Evolutionary conservation across 2,888 invertebrate genomes (phyloP).

Genomic region (Apocheima hispidaria): DNA sequence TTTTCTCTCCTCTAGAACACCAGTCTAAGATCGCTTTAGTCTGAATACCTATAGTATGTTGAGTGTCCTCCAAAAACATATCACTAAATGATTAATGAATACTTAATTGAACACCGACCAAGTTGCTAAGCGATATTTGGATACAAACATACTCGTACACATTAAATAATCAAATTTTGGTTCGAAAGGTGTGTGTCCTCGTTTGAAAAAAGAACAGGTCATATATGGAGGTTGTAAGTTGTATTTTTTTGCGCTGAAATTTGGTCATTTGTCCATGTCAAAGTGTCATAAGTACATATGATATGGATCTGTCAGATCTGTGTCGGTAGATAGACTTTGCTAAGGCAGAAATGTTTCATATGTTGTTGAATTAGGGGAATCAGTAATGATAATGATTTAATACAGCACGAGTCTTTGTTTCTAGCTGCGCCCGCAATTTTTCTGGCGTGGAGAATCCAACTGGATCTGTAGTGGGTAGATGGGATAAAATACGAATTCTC

Average conservation of each 20-base stretch:
- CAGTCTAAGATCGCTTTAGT: no score
- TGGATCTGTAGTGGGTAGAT: no score
- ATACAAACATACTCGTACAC: conserved; percentile 21
- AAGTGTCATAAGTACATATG: conserved; percentile 35
- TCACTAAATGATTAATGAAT: not conserved
- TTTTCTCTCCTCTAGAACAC: no score
- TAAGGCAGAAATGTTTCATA: conserved; percentile 2
- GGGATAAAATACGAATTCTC: no score
- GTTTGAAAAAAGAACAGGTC: conserved; percentile 30
- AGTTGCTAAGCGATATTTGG: conserved; percentile 25
- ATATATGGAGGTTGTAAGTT: conserved; percentile 31
- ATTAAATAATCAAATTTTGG: conserved; percentile 13
- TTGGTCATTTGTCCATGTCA: conserved; percentile 41
- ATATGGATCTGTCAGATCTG: conserved; percentile 35
- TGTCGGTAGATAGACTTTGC: conserved; percentile 29
- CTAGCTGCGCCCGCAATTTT: no score
- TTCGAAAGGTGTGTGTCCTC: conserved; percentile 2
- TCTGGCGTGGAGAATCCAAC: no score
- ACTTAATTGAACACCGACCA: not conserved
- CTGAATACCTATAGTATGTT: no score
- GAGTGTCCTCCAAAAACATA: no score
- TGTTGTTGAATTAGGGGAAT: not conserved
- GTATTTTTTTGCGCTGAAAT: conserved; percentile 26
- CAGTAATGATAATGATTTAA: not conserved
- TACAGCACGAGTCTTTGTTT: not conserved